Evolutionary conservation across 2,113 vertebrate species (phyloP).

Genomic region (Halcyon malimbica): DNA sequence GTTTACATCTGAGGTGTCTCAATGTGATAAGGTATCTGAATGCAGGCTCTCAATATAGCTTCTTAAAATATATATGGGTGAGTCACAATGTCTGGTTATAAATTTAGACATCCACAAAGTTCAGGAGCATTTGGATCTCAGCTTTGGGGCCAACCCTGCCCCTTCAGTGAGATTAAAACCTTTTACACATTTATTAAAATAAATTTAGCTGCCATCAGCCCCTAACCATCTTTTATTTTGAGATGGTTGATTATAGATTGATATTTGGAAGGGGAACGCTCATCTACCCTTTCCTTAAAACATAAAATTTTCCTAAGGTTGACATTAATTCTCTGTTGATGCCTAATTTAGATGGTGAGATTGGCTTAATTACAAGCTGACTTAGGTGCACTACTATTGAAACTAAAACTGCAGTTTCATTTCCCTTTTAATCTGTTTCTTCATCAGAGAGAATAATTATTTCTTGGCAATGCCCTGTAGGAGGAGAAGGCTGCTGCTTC

Average conservation of each 20-base stretch:
- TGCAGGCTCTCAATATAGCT: background rate
- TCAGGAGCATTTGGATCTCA: background rate
- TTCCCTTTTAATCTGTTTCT: slow-evolving; percentile 49
- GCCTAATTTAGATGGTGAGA: slow-evolving; percentile 8
- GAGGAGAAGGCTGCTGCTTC: background rate
- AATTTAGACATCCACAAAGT: background rate
- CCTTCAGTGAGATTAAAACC: background rate
- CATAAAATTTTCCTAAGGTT: background rate
- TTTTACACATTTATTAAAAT: background rate
- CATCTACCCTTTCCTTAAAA: background rate
- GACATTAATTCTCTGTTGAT: background rate
- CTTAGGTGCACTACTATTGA: background rate
- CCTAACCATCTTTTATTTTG: background rate
- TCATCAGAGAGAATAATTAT: slow-evolving; percentile 1
- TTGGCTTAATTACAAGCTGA: slow-evolving; percentile 4
- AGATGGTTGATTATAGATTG: background rate
- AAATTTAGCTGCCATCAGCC: background rate
- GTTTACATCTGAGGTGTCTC: background rate
- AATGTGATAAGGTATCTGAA: background rate
- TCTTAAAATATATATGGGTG: background rate
- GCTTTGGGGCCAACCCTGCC: background rate
- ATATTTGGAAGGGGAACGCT: background rate
- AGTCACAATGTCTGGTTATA: background rate
- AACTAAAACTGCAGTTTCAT: slow-evolving; percentile 36
- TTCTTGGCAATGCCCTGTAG: background rate